phyloP scores from a whole-genome alignment of 2,113 vertebrate species.

The Plectropomus leopardus region DNA sequence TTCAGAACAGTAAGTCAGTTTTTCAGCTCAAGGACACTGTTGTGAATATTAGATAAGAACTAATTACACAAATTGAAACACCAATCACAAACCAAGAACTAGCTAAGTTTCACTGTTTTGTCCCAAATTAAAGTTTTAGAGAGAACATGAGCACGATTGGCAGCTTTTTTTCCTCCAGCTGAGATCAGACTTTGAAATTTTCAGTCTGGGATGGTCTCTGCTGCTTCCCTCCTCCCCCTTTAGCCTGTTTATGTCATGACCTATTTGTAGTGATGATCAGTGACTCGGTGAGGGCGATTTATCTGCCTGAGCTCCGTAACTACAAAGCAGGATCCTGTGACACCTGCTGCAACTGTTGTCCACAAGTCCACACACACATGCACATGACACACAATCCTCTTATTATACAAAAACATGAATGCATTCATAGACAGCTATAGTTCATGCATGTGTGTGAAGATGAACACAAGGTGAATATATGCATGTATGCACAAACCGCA shows the following conservation, averaged over 20 bases:
- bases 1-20: constrained; percentile 16
- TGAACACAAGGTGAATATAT: constrained; percentile 15
- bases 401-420: constrained; percentile 22
- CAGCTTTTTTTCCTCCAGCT: constrained; percentile 20
- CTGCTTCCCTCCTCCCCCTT: constrained; percentile 11
- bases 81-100: neutral
- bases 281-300: constrained; percentile 44
- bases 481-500: neutral
- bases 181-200: constrained; percentile 29
- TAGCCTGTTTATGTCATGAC: constrained; percentile 67
- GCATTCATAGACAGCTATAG: neutral
- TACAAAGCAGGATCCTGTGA: constrained; percentile 57
- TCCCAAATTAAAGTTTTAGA: constrained; percentile 12
- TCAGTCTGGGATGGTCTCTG: constrained; percentile 12
- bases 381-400: constrained; percentile 8
- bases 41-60: neutral
- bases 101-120: neutral
- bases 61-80: neutral
- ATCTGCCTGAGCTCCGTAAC: constrained; percentile 40
- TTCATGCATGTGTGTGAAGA: constrained; percentile 1
- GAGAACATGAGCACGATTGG: neutral
- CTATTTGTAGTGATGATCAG: constrained; percentile 67
- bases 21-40: constrained; percentile 37
- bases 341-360: constrained; percentile 52
- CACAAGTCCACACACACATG: constrained; percentile 9